Base-by-base conservation (phyloP, 1,140 invertebrate species). In the Cyclina sinensis region DNA sequence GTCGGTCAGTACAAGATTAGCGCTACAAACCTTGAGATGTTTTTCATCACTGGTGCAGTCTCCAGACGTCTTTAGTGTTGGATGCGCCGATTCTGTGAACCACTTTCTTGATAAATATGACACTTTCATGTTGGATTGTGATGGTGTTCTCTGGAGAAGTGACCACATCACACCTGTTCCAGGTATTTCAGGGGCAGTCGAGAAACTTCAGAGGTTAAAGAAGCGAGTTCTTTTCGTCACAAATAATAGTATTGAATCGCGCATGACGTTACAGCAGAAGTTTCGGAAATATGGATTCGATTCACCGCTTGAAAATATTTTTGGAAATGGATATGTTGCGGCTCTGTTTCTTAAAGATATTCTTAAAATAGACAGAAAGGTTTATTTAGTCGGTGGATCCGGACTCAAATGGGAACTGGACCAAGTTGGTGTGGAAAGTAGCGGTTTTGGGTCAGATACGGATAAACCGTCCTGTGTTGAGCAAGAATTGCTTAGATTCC, bases 361-460 rank as follows among this genome's bases (percentile, higher is more conserved):
- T 46, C 59, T 88, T 7, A 89, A 90, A 32, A 57, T 92, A 21
- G 62, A 54, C 0, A 91, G 91, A 16, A 73, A 74, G 1, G 90
- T 93, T 24, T 94, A 94, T 70, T 35, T 93, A 18, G 86, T 93
- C 30, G 95, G 95, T 2, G 90, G 90, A 68, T 91, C 92, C 74
- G 96, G 95, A 0, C 92, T 96, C 82, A 88, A 91, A 24, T 92
- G 94, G 57, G 96, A 96, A 90, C 87, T 96, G 65, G 90, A 92
- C 51, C 82, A 94, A 43, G 39, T 93, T 21, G 93, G 92, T n/a
- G 93, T 96, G 37, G 90, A 91, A 35, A 89, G 92, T 80, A 93
- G 95, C 85, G 96, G 95, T 2, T 79, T 92, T 82, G 95, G 95
- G n/a, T 80, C 89, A 7, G 93, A 95, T 87, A 86, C 89, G 18